A percentile compares a stretch with the other conserved stretches of the same genome.
Evolutionary conservation across 2,113 vertebrate species (phyloP).

Genomic region (Gallinago media): DNA sequence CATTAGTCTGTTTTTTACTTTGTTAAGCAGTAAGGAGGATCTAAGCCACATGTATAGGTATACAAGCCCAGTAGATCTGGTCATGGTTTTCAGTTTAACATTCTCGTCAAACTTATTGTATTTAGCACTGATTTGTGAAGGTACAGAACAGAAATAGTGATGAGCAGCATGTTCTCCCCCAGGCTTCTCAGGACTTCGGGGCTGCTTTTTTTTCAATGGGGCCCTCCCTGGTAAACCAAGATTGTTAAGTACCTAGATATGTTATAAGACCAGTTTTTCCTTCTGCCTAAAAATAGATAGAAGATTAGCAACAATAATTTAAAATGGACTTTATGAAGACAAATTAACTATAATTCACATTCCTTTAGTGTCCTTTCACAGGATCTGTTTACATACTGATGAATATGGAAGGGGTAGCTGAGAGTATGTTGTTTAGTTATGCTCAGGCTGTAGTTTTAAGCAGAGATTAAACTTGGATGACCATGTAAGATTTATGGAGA

Average conservation of each 20-base stretch:
- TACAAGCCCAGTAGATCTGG: background rate
- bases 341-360: background rate
- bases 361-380: background rate
- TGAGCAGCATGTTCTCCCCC: background rate
- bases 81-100: background rate
- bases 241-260: background rate
- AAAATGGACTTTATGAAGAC: background rate
- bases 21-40: background rate
- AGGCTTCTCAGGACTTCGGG: background rate
- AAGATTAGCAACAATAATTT: background rate
- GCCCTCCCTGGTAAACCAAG: background rate
- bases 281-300: background rate
- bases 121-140: background rate
- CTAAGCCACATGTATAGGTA: background rate
- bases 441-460: background rate
- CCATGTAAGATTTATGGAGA: fast-evolving
- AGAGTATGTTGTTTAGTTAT: background rate
- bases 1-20: fast-evolving
- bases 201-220: fast-evolving
- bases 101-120: background rate
- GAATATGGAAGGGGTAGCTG: fast-evolving
- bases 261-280: background rate
- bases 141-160: background rate
- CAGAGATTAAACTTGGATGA: background rate
- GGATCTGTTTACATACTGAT: background rate